phyloP scores from a whole-genome alignment of 2,888 invertebrate genomes.

The Mellilla xanthometata region DNA sequence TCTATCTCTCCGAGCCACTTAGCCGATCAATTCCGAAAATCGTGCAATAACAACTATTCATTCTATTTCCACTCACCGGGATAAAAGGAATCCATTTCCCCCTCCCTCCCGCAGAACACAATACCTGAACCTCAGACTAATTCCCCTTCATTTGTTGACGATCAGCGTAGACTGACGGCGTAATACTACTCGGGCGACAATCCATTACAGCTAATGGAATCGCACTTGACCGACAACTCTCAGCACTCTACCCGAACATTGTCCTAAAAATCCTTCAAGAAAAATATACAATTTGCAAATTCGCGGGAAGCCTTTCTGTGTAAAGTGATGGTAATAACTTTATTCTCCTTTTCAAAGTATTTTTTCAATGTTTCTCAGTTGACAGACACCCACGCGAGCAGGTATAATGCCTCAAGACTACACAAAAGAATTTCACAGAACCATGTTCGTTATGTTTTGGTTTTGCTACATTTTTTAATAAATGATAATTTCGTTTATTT shows the following conservation, averaged over 20 bases:
- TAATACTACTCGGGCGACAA: slow-evolving; percentile 47
- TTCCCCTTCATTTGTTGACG: slow-evolving; percentile 45
- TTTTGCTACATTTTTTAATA: neutral
- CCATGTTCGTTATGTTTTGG: neutral
- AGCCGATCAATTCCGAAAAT: slow-evolving; percentile 1
- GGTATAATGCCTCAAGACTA: neutral
- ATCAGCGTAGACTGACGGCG: slow-evolving; percentile 50
- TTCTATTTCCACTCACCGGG: slow-evolving; percentile 14
- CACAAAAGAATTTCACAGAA: neutral
- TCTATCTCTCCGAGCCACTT: no score
- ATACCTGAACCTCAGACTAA: slow-evolving; percentile 37
- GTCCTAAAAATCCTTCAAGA: slow-evolving; percentile 11
- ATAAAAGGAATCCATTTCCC: slow-evolving; percentile 34
- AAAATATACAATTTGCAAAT: slow-evolving; percentile 12
- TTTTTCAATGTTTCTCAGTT: slow-evolving; percentile 6
- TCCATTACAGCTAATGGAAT: slow-evolving; percentile 56
- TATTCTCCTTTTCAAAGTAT: slow-evolving; percentile 5
- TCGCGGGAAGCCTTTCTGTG: slow-evolving; percentile 9
- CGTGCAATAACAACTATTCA: slow-evolving; percentile 7
- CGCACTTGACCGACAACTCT: slow-evolving; percentile 40
- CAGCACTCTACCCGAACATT: slow-evolving; percentile 2
- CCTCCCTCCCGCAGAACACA: slow-evolving; percentile 10
- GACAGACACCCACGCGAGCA: slow-evolving; percentile 3
- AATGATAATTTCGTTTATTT: no score
- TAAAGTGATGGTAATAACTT: slow-evolving; percentile 1